Conservation (phyloP, 2,113 vertebrate genomes). For the Sterrhoptilus dennistouni region DNA sequence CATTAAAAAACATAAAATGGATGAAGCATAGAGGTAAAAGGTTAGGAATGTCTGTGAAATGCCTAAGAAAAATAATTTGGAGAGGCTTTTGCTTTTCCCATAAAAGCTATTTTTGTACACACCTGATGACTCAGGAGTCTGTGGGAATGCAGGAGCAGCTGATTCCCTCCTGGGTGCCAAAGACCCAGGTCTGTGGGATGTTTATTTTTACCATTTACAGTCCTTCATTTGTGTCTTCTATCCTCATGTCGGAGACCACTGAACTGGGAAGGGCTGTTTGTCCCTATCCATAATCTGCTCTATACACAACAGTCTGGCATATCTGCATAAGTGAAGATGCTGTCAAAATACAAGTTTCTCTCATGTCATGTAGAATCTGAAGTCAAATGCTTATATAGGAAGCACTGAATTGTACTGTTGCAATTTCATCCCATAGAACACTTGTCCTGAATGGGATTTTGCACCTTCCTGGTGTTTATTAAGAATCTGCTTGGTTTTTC, state of each 20-base stretch:
- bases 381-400: background rate
- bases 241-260: background rate
- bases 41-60: background rate
- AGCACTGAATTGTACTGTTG: background rate
- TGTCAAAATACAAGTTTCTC: background rate
- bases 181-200: background rate
- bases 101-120: background rate
- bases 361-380: background rate
- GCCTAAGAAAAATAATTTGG: background rate
- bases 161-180: background rate
- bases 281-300: background rate
- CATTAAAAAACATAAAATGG: background rate
- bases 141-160: rapidly evolving
- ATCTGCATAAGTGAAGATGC: background rate
- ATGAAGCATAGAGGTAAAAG: background rate
- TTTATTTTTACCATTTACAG: background rate
- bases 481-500: background rate
- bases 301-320: background rate
- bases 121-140: background rate
- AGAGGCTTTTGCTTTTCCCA: background rate
- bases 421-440: background rate
- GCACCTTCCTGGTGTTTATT: background rate
- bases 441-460: background rate
- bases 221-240: background rate
- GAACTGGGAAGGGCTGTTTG: background rate